Percentiles rank a stretch among this genome's conserved stretches.
These are phyloP conservation scores for Parus major DNA, from an alignment of 2,113 vertebrate species.

Conservation along the genomic window DNA sequence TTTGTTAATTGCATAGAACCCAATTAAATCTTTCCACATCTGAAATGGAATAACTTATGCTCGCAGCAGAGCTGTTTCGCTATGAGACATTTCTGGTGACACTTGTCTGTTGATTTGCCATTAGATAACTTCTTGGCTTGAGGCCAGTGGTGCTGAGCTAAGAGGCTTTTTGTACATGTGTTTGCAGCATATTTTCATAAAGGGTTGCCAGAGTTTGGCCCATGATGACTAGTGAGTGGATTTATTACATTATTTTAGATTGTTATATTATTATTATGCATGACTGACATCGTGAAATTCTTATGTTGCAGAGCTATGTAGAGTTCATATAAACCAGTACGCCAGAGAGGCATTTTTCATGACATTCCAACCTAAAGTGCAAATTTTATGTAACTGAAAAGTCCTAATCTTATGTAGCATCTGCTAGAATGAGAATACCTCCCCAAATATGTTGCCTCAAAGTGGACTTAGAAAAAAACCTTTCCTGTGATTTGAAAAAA, in stretches of 20 bases:
- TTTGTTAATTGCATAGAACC: slow-evolving; percentile 62
- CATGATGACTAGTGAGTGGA: slow-evolving; percentile 60
- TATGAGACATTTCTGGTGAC: slow-evolving; percentile 40
- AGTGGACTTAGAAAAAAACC: not conserved
- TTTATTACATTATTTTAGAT: slow-evolving; percentile 67
- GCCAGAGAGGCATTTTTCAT: slow-evolving; percentile 38
- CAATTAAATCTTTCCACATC: slow-evolving; percentile 57
- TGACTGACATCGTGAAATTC: slow-evolving; percentile 58
- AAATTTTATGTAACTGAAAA: slow-evolving; percentile 50
- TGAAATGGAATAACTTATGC: slow-evolving; percentile 63
- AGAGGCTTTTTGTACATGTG: slow-evolving; percentile 39
- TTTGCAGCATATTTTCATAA: slow-evolving; percentile 62
- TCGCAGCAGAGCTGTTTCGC: slow-evolving; percentile 10
- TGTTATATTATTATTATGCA: slow-evolving; percentile 65
- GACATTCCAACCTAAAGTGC: slow-evolving; percentile 14
- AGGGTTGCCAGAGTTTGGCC: slow-evolving; percentile 48
- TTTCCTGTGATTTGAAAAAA: slow-evolving; percentile 24
- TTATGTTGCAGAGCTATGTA: slow-evolving; percentile 40
- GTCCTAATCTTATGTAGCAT: not conserved
- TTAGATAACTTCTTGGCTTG: slow-evolving; percentile 57
- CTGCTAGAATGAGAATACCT: not conserved
- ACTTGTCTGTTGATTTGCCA: slow-evolving; percentile 54
- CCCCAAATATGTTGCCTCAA: not conserved
- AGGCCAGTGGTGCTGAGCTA: not conserved
- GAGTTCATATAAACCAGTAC: slow-evolving; percentile 51